Conservation (phyloP, 2,888 invertebrate genomes). For the Pachycephus smyrnensis region DNA sequence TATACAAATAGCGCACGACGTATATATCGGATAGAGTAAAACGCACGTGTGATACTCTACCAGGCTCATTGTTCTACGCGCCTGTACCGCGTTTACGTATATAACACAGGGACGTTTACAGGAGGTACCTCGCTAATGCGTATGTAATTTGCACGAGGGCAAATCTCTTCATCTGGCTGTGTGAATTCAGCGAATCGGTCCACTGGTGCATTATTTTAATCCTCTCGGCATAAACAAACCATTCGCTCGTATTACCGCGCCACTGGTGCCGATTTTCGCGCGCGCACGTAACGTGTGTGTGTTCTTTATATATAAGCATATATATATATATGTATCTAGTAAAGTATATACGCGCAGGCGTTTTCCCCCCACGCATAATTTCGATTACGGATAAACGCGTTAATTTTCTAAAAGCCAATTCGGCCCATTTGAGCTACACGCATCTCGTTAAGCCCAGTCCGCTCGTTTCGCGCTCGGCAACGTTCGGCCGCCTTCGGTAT, state of each 20-base stretch:
- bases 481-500: not conserved
- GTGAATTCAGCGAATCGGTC: slow-evolving; percentile 35
- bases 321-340: not conserved
- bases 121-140: slow-evolving; percentile 24
- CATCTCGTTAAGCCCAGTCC: not conserved
- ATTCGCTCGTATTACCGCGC: not conserved
- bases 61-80: not conserved
- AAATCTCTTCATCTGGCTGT: slow-evolving; percentile 30
- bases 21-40: not conserved
- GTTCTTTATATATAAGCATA: not conserved
- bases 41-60: not conserved
- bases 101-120: not conserved
- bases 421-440: slow-evolving; percentile 24
- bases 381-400: slow-evolving; percentile 49
- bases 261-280: not conserved
- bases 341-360: not conserved
- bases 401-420: slow-evolving; percentile 34
- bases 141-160: slow-evolving; percentile 38
- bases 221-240: slow-evolving; percentile 9
- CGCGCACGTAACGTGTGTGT: not conserved
- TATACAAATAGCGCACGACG: not conserved
- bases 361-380: slow-evolving; percentile 52
- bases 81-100: not conserved
- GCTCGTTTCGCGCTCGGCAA: not conserved
- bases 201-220: slow-evolving; percentile 4